Percentiles rank a stretch among this genome's conserved stretches.
Evolutionary conservation across 2,888 invertebrate genomes (phyloP).

Genomic region (Carcina quercana): DNA sequence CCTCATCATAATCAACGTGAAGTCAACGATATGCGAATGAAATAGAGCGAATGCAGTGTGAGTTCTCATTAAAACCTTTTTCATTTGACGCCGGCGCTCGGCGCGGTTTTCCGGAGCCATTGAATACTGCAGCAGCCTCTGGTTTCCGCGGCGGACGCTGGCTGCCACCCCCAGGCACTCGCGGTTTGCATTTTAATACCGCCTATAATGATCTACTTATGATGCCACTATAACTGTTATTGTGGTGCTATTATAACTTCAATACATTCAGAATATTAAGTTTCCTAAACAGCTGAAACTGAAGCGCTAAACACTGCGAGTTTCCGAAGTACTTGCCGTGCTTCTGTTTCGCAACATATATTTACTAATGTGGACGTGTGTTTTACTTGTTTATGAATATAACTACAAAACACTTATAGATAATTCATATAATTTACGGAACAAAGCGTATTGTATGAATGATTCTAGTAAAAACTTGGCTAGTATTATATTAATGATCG

Average conservation of each 20-base stretch:
- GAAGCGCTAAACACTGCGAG: neutral
- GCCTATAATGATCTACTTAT: constrained; percentile 56
- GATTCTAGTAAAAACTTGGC: too few relatives aligned
- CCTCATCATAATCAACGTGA: too few relatives aligned
- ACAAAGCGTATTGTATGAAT: too few relatives aligned
- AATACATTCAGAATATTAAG: neutral
- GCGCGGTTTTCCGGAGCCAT: constrained; percentile 50
- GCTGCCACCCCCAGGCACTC: constrained; percentile 33
- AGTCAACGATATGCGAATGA: too few relatives aligned
- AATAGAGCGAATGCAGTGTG: constrained; percentile 39
- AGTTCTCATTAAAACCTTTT: constrained; percentile 50
- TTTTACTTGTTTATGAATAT: too few relatives aligned
- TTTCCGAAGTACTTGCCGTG: too few relatives aligned
- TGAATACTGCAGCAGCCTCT: constrained; percentile 41
- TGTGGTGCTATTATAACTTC: neutral
- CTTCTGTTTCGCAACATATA: too few relatives aligned
- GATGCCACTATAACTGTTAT: too few relatives aligned
- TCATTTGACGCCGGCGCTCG: constrained; percentile 34
- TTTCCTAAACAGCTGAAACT: neutral
- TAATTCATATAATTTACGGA: too few relatives aligned
- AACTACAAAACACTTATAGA: too few relatives aligned
- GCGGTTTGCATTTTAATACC: constrained; percentile 54
- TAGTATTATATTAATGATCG: too few relatives aligned
- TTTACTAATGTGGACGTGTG: too few relatives aligned
- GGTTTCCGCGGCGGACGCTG: constrained; percentile 43